These are phyloP conservation scores for Gobio occitaniae DNA, from an alignment of 2,797 vertebrate genomes.

Conservation along the genomic window DNA sequence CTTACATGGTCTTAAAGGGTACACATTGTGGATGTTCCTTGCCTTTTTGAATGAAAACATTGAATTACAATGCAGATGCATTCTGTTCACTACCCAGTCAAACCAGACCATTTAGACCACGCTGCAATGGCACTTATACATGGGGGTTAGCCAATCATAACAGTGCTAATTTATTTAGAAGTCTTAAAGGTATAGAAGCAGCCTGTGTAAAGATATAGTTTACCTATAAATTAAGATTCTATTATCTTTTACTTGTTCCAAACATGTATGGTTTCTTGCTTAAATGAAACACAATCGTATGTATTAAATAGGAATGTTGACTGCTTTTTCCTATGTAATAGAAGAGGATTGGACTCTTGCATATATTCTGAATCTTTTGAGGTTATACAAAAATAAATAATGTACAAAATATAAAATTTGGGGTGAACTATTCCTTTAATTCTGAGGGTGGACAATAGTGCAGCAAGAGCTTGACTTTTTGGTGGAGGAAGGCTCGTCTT, in stretches of 20 bases:
- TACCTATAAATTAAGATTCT: not conserved
- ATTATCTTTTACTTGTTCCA: not conserved
- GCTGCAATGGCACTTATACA: not conserved
- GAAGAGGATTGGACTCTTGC: not conserved
- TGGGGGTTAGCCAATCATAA: conserved; percentile 15
- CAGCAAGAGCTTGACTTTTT: not conserved
- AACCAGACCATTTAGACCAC: conserved; percentile 4
- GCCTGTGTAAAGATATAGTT: not conserved
- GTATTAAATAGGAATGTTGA: not conserved
- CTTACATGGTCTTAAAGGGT: conserved; percentile 8
- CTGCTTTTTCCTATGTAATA: not conserved
- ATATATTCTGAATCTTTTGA: not conserved
- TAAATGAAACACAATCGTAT: not conserved
- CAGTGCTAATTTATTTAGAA: not conserved
- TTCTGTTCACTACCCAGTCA: not conserved
- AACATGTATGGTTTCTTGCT: not conserved
- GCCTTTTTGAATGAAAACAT: not conserved
- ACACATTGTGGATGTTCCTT: not conserved
- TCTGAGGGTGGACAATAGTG: not conserved
- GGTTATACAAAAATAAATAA: not conserved
- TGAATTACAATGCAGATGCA: not conserved
- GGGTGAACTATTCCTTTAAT: not conserved
- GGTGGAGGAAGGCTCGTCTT: not conserved
- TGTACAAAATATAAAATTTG: not conserved
- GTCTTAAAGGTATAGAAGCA: conserved; percentile 1